Percentiles rank a stretch among this genome's conserved stretches.
These are phyloP conservation scores for Diacarnus erythraeanus DNA, from an alignment of 37 sponge, comb jelly and placozoan species.

Conservation along the genomic window DNA sequence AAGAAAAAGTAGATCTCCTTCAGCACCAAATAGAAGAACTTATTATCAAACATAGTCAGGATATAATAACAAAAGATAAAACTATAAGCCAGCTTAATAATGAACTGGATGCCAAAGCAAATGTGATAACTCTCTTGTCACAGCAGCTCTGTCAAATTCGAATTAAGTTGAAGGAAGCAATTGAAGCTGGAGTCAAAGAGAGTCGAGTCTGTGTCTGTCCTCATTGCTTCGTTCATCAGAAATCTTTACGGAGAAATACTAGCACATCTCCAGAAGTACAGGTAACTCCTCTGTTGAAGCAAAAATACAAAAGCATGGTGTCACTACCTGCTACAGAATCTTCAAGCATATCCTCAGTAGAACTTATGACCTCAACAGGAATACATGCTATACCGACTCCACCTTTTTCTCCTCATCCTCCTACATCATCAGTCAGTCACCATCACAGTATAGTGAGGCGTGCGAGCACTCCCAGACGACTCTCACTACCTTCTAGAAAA, in stretches of 20 bases:
- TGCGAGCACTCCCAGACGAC: slow-evolving; percentile 13
- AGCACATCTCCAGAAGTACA: not conserved
- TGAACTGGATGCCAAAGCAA: slow-evolving; percentile 54
- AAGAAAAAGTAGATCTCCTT: slow-evolving; percentile 37
- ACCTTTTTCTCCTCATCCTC: slow-evolving; percentile 3
- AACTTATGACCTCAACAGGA: too few species aligned
- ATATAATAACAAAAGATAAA: slow-evolving; percentile 23
- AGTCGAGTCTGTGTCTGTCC: not conserved
- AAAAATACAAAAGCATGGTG: too few species aligned
- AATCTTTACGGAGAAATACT: too few species aligned
- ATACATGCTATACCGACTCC: slow-evolving; percentile 4
- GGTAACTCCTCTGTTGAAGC: too few species aligned
- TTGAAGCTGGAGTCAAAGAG: slow-evolving; percentile 17
- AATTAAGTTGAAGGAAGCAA: not conserved
- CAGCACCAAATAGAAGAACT: slow-evolving; percentile 32
- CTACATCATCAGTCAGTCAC: slow-evolving; percentile 1
- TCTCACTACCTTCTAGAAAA: not conserved
- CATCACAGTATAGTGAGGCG: not conserved
- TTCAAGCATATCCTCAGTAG: too few species aligned
- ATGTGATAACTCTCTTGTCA: slow-evolving; percentile 39
- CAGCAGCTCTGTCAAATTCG: slow-evolving; percentile 52
- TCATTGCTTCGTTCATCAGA: not conserved
- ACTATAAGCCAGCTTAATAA: not conserved
- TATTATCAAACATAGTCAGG: not conserved
- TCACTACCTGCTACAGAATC: too few species aligned